A percentile compares a stretch with the other conserved stretches of the same genome.
Conservation (phyloP, 2,113 vertebrate genomes). For the Polypterus bichir region DNA sequence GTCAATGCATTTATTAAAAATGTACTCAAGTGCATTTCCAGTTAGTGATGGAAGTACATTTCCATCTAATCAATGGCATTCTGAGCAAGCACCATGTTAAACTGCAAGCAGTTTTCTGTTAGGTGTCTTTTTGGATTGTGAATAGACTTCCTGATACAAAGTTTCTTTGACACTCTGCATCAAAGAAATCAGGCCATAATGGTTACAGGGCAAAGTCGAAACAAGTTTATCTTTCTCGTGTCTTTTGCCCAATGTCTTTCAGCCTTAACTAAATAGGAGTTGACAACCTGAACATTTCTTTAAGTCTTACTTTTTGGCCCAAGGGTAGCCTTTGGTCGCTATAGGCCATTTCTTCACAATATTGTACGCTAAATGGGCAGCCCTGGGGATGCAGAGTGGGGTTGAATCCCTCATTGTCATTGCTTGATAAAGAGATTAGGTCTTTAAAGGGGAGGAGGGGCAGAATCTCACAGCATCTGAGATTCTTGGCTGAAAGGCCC, state of each 20-base stretch:
- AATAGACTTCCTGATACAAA: constrained; percentile 31
- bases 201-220: constrained; percentile 8
- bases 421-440: constrained; percentile 77
- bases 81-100: constrained; percentile 5
- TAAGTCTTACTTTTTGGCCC: constrained; percentile 19
- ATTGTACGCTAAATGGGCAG: constrained; percentile 46
- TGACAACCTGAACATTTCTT: constrained; percentile 35
- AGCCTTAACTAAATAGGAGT: constrained; percentile 31
- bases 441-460: constrained; percentile 66
- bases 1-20: no score
- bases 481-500: constrained; percentile 71
- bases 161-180: constrained; percentile 17
- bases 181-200: constrained; percentile 12
- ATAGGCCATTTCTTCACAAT: constrained; percentile 45
- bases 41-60: constrained; percentile 5
- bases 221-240: constrained; percentile 13
- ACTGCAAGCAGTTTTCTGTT: constrained; percentile 7
- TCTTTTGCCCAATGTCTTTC: constrained; percentile 4
- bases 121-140: constrained; percentile 22
- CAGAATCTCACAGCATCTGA: constrained; percentile 68
- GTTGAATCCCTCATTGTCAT: constrained; percentile 77
- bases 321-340: constrained; percentile 39
- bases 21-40: no score
- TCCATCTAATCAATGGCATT: constrained; percentile 18
- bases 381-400: constrained; percentile 39